Base-by-base conservation (phyloP, 2,797 vertebrate species). In the Nyctalus aviator region DNA sequence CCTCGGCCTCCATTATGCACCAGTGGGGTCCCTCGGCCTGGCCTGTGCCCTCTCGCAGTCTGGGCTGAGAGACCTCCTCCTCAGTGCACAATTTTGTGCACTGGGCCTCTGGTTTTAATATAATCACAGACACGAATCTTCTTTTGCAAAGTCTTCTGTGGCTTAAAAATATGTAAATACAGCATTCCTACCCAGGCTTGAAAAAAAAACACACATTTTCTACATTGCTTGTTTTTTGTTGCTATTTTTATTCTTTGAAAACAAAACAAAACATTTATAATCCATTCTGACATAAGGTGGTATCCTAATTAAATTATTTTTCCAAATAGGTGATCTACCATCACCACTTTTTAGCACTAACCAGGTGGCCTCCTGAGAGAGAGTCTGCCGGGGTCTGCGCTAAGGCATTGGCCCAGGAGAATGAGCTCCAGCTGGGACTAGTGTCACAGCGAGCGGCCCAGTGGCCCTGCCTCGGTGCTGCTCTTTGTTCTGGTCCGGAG, bases 141-240 rank as follows among this genome's bases (percentile, higher is more conserved):
- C 32, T 44, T 76, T 75, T 25, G 69, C 30, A 8, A 55, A 21
- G 30, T 88, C 78, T 72, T 85, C 90, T 57, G 46, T 84, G 68
- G 64, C 79, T 75, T 79, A 71, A 76, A 93, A 73, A 90, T 85
- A 32, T 93, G 4, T 71, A 84, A 91, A 89, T 90, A 75, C 89
- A 92, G 46, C 64, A 25, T 92, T 84, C 68, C 71, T 46, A 35
- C 64, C 17, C 5, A 79, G 79, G 35, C 46, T 84, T 92, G 84
- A 82, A 57, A 81, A 44, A 92, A 17, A 9, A 21, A 6, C 10
- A 44, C 2, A 9, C 44, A 21, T 66, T 57, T 55, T 82, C 79
- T 66, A 48, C 35, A 37, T 62, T 25, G 27, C 71, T 76, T 85
- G 55, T 53, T 85, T 75, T 50, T 89, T 82, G 48, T 59, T 72